Conservation (phyloP, 2,888 invertebrate species). For the Drosophila anceps region DNA sequence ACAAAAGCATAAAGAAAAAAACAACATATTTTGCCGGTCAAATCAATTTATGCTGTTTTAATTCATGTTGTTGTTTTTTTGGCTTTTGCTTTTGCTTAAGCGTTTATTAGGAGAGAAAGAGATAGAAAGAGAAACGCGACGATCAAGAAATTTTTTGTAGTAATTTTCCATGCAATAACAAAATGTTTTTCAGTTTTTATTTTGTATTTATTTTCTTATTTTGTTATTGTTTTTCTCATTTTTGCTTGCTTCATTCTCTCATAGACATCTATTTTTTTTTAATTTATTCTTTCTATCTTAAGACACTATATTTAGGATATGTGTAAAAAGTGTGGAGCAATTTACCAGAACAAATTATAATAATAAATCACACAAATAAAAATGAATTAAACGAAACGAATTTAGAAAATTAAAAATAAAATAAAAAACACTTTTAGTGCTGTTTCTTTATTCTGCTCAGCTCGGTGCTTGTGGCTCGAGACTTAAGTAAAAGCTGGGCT, state of each 20-base stretch:
- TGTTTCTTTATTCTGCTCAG: conserved; percentile 31
- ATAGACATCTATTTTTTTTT: not conserved
- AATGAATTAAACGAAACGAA: conserved; percentile 54
- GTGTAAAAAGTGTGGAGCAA: conserved; percentile 12
- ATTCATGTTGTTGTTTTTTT: conserved; percentile 50
- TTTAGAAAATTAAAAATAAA: conserved; percentile 9
- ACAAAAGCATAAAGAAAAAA: conserved; percentile 22
- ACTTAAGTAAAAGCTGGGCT: conserved; percentile 55
- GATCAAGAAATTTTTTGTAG: conserved; percentile 69
- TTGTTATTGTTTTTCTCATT: conserved; percentile 32
- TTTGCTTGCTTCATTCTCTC: conserved; percentile 15
- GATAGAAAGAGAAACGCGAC: conserved; percentile 14
- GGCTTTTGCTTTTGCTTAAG: conserved; percentile 38
- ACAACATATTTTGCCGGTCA: conserved; percentile 48
- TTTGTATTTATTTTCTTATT: conserved; percentile 17
- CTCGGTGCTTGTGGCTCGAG: conserved; percentile 25
- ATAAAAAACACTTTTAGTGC: conserved; percentile 39
- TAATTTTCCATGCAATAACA: conserved; percentile 79
- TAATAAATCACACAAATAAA: conserved; percentile 46
- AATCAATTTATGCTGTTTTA: conserved; percentile 61
- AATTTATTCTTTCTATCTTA: too few species aligned
- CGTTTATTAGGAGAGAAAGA: conserved; percentile 12
- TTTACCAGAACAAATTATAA: conserved; percentile 54
- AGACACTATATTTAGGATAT: conserved; percentile 11
- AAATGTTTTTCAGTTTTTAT: conserved; percentile 56